Percentiles rank a stretch among this genome's conserved stretches.
phyloP scores from a whole-genome alignment of 2,113 vertebrate species.

The Apaloderma vittatum region DNA sequence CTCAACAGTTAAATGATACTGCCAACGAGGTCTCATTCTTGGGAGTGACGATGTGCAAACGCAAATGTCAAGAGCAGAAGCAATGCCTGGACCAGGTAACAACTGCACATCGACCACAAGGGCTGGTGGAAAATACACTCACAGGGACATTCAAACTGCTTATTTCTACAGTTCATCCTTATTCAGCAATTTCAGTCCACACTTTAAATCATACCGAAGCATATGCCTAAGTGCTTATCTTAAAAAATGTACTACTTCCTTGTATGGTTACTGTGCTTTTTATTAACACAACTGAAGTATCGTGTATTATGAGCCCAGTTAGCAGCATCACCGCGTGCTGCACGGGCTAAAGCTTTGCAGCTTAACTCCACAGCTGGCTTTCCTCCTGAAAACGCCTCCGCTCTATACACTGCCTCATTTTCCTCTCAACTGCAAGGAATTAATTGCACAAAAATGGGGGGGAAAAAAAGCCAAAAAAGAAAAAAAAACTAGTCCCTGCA shows the following conservation, averaged over 20 bases:
- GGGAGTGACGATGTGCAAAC: neutral
- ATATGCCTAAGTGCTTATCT: neutral
- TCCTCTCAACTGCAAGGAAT: neutral
- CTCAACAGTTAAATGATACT: neutral
- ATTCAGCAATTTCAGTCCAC: neutral
- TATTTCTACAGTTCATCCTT: neutral
- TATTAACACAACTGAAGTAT: neutral
- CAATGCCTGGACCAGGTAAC: rapidly evolving
- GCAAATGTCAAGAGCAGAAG: neutral
- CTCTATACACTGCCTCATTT: neutral
- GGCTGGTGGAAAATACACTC: neutral
- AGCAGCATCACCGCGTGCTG: rapidly evolving
- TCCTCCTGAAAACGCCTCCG: neutral
- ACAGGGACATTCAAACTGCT: neutral
- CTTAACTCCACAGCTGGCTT: neutral
- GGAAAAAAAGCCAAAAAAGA: neutral
- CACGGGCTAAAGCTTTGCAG: neutral
- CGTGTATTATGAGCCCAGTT: neutral
- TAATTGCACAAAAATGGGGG: neutral
- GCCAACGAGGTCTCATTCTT: neutral
- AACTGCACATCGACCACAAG: neutral
- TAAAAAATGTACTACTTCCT: neutral
- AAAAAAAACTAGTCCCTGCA: neutral
- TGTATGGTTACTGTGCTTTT: neutral
- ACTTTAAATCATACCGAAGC: neutral